Percentiles rank a stretch among this genome's conserved stretches.
phyloP scores from a whole-genome alignment of 1,140 invertebrate genomes.

The Euwallacea fornicatus region DNA sequence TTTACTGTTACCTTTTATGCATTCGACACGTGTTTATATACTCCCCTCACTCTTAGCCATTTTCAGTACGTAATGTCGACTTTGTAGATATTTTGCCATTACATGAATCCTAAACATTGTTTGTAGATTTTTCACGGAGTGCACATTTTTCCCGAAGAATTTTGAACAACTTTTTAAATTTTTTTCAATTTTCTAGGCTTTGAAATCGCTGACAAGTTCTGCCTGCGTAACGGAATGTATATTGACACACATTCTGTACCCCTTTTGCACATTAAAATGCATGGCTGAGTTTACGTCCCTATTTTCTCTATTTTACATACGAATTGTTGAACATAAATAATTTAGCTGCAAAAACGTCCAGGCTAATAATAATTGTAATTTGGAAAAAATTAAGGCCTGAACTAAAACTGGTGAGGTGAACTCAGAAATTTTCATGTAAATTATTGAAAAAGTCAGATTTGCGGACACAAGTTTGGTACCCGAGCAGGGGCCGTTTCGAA shows the following conservation, averaged over 20 bases:
- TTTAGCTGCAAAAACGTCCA: too few relatives aligned
- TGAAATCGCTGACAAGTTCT: slow-evolving; percentile 34
- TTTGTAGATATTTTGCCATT: slow-evolving; percentile 23
- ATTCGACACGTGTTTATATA: slow-evolving; percentile 34
- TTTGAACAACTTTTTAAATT: slow-evolving; percentile 16
- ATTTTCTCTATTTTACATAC: too few relatives aligned
- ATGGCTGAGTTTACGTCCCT: slow-evolving; percentile 46
- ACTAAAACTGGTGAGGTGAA: too few relatives aligned
- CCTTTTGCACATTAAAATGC: slow-evolving; percentile 52
- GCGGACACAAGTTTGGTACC: too few relatives aligned
- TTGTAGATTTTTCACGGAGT: slow-evolving; percentile 31
- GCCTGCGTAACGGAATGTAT: slow-evolving; percentile 52
- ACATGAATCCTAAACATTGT: slow-evolving; percentile 19
- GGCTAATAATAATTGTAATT: too few relatives aligned
- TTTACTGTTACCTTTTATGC: slow-evolving; percentile 29
- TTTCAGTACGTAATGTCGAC: slow-evolving; percentile 10
- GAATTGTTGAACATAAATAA: too few relatives aligned
- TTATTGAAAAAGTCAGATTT: too few relatives aligned
- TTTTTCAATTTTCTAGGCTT: slow-evolving; percentile 28
- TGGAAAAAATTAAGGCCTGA: too few relatives aligned
- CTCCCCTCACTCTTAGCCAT: slow-evolving; percentile 17
- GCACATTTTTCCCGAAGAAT: slow-evolving; percentile 21
- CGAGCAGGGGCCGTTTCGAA: too few relatives aligned
- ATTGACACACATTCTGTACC: slow-evolving; percentile 52
- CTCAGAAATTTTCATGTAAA: too few relatives aligned